Percentiles rank a stretch among this genome's conserved stretches.
Conservation (phyloP, 2,797 vertebrate genomes). For the Helarctos malayanus region DNA sequence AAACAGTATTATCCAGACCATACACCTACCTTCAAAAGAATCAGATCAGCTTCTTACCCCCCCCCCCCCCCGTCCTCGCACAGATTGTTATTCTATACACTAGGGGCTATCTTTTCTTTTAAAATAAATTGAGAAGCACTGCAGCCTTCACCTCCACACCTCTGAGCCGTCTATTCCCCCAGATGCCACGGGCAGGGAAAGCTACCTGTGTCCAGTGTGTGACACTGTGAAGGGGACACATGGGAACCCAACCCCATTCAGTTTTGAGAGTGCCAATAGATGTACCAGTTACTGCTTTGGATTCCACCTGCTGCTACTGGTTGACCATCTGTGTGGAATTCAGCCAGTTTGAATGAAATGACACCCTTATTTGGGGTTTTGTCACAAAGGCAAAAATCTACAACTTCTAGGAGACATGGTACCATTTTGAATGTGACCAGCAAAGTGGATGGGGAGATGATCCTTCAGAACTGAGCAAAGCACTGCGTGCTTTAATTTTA, state of each 20-base stretch:
- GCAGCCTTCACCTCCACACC: background rate
- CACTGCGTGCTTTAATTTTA: conserved; percentile 90
- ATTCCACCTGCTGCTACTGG: conserved; percentile 91
- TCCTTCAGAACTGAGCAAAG: conserved; percentile 93
- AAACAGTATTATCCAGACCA: background rate
- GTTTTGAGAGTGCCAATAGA: conserved; percentile 92
- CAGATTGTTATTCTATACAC: too few species aligned
- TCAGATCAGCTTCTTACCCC: too few species aligned
- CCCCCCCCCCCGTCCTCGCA: background rate
- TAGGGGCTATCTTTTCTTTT: background rate
- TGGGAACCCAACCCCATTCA: conserved; percentile 92
- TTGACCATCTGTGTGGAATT: conserved; percentile 92
- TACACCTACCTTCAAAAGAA: fast-evolving
- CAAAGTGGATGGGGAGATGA: conserved; percentile 91
- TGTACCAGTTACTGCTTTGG: conserved; percentile 93
- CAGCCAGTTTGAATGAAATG: conserved; percentile 92
- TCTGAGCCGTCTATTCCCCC: background rate
- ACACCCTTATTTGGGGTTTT: conserved; percentile 92
- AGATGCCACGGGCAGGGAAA: conserved; percentile 94
- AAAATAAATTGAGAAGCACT: background rate
- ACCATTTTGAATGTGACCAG: conserved; percentile 91
- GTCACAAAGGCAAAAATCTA: conserved; percentile 94
- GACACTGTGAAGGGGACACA: conserved; percentile 92
- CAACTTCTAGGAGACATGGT: conserved; percentile 90
- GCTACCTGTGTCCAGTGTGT: conserved; percentile 91